Evolutionary conservation across 2,797 vertebrate genomes (phyloP).

Genomic region (Hylomyscus alleni): DNA sequence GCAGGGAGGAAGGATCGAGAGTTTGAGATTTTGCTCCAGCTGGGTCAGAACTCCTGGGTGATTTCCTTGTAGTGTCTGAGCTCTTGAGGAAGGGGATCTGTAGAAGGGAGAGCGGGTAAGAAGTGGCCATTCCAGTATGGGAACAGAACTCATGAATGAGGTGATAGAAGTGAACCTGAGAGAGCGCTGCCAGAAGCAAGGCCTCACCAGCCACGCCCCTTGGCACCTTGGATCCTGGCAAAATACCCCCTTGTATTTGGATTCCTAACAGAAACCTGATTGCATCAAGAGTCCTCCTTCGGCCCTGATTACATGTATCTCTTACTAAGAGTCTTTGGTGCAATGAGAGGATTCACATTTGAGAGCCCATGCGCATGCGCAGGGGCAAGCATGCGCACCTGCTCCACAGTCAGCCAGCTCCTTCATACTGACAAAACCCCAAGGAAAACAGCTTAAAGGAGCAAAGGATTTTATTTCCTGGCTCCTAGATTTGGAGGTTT

Average conservation of each 20-base stretch:
- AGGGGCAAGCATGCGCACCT: too few species aligned
- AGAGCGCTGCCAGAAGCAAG: not conserved
- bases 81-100: not conserved
- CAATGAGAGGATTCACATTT: not conserved
- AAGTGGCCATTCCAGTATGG: not conserved
- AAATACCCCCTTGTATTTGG: conserved; percentile 5
- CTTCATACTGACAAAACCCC: not conserved
- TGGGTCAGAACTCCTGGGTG: conserved; percentile 42
- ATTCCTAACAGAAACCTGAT: not conserved
- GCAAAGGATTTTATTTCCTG: not conserved
- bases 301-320: not conserved
- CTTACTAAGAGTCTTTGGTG: not conserved
- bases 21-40: conserved; percentile 51
- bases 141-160: not conserved
- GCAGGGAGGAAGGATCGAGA: not conserved
- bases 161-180: not conserved
- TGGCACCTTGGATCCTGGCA: not conserved
- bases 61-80: conserved; percentile 3
- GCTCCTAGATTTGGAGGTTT: not conserved
- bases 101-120: not conserved
- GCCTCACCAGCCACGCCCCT: not conserved
- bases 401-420: not conserved
- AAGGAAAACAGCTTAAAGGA: not conserved
- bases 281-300: not conserved
- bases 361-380: not conserved